Base-by-base conservation (phyloP, 2,888 invertebrate genomes). In the Melitaea athalia region DNA sequence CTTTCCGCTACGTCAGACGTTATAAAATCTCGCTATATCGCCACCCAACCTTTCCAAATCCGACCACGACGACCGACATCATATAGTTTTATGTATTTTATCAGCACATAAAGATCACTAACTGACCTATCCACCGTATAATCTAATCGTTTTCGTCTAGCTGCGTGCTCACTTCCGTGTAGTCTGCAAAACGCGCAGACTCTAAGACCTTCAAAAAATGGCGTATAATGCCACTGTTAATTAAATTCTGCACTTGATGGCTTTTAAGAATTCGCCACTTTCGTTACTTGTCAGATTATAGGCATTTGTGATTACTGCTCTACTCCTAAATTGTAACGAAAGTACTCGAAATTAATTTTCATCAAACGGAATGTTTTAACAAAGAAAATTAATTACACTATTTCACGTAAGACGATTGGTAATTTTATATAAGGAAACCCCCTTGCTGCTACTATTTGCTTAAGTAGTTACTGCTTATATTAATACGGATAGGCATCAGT, bases 71-170 rank as follows among this genome's bases (percentile, higher is more conserved):
- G 49, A 31, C 38, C 64, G 42, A 59, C 50, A 42, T 31, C 50
- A 43, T 31, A 49, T 38, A 55, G 47, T 55, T 31, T 64, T 67
- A 59, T 62, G 63, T 55, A 69, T 69, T 69, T 69, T 65, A 67
- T 72, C 62, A 59, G 59, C 67, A 24, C 69, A 69, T 65, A 67
- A 69, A 67, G 52, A 67, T 67, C 69, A 67, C 71, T 53, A 67
- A 66, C 59, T 71, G 68, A 72, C 75, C 75, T 71, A 74, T 69
- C 67, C 68, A 71, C 68, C 59, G 68, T 53, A 64, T 59, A 64
- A 53, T 70, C 63, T 53, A 60, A 55, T 62, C 59, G 60, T 64
- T 71, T 66, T 69, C 43, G 72, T 69, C 65, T 71, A 69, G 49
- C 67, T 57, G 63, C 59, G 62, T 59, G 62, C 59, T 70, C 59